Evolutionary conservation across 2,113 vertebrate species (phyloP), one percentile per base, ranked within the genome.

Genomic region (Chlamydotis undulata): DNA sequence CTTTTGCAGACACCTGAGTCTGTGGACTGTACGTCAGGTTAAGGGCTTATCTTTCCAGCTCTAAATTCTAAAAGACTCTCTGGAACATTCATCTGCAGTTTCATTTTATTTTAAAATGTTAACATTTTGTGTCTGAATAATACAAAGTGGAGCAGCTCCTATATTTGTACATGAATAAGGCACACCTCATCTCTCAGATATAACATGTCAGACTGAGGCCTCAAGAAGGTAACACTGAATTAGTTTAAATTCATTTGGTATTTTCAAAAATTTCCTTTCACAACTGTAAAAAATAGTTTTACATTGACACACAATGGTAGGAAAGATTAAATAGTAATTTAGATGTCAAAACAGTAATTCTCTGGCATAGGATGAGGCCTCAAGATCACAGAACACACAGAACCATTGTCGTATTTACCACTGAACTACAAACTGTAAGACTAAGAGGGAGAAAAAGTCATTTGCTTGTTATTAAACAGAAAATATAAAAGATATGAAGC

Each of bases 331-430:
- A 84, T 52, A 61, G 70, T 56, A 95, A 94, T 71, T 87, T 53
- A 82, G 35, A 60, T 87, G 91, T 91, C 91, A 96, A 87, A 96
- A 87, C 57, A 87, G 43, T 87, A 84, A 82, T 94, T 95, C 49
- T 49, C 56, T 76, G 47, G 57, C 18, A 75, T 49, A 50, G 24
- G 64, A 22, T 25, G 24, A 88, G 71, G 43, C 59, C 52, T 92
- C 64, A 70, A 56, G 82, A 92, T 94, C 92, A 97, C 59, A 86
- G 67, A 90, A 31, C 39, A 67, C 18, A 45, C 14, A 80, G 41
- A 84, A 83, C 16, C 59, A 90, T 83, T 13, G 6, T 86, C 13
- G 0, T 74, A 75, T 88, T 83, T 90, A 86, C 63, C n/a, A 67
- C 5, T 26, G 87, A 83, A 88, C 70, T 83, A 83, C 43, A 49